Percentiles rank a stretch among this genome's conserved stretches.
Evolutionary conservation across 2,888 invertebrate species (phyloP).

Genomic region (Cephonodes hylas): DNA sequence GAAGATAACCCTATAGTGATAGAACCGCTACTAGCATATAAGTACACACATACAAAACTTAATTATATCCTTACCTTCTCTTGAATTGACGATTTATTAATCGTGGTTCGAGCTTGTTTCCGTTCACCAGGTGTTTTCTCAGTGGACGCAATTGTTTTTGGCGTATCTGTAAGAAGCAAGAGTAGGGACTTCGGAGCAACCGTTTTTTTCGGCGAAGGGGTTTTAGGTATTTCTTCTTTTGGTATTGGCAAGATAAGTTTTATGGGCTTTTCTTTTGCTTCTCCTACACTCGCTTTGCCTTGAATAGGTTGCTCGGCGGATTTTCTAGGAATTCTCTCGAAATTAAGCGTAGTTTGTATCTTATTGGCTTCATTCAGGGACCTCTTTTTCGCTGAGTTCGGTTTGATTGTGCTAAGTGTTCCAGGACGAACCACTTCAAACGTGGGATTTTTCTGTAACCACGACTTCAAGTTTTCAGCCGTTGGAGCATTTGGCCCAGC

Average conservation of each 20-base stretch:
- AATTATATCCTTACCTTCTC: constrained; percentile 73
- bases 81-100: constrained; percentile 48
- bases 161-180: constrained; percentile 47
- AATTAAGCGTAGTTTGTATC: constrained; percentile 76
- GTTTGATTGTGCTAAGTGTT: constrained; percentile 72
- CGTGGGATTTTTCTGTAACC: constrained; percentile 93
- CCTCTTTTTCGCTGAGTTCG: constrained; percentile 57
- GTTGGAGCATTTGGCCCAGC: constrained; percentile 92
- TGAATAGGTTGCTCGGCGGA: constrained; percentile 40
- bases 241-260: constrained; percentile 37
- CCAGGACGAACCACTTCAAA: constrained; percentile 90
- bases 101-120: constrained; percentile 44
- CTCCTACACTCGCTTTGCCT: constrained; percentile 35
- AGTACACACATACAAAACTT: no score
- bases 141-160: constrained; percentile 55
- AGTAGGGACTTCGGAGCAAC: constrained; percentile 27
- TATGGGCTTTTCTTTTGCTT: constrained; percentile 44
- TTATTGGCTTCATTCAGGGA: constrained; percentile 46
- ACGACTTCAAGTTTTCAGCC: constrained; percentile 88
- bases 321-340: constrained; percentile 65
- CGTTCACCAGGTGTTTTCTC: constrained; percentile 47
- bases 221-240: constrained; percentile 45
- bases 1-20: no score
- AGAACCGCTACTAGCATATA: no score
- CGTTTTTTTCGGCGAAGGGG: constrained; percentile 42